Evolutionary conservation across 2,797 vertebrate genomes (phyloP).

Genomic region (Sebastes matsubarae): DNA sequence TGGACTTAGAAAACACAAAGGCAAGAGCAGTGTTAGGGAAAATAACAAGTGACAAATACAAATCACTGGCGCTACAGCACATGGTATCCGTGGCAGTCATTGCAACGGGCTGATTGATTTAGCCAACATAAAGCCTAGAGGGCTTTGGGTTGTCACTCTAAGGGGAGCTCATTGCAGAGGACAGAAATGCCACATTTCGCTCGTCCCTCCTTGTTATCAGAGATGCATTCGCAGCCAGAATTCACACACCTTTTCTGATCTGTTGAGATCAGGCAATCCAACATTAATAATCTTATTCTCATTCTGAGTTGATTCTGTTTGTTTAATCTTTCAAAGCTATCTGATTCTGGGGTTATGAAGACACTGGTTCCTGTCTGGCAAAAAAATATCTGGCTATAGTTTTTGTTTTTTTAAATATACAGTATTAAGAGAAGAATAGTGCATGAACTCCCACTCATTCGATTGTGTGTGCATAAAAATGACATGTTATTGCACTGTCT

Average conservation of each 20-base stretch:
- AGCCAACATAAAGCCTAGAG: constrained; percentile 32
- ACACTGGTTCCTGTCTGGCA: not conserved
- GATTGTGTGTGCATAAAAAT: not conserved
- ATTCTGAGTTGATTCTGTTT: not conserved
- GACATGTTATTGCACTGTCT: not conserved
- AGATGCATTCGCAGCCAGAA: not conserved
- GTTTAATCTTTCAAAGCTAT: not conserved
- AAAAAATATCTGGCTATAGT: not conserved
- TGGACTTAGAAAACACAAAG: constrained; percentile 33
- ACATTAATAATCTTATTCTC: not conserved
- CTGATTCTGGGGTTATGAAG: not conserved
- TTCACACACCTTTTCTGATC: not conserved
- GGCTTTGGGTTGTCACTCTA: constrained; percentile 42
- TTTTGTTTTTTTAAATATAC: not conserved
- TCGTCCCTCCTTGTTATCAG: not conserved
- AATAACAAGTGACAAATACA: constrained; percentile 70
- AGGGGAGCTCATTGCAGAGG: not conserved
- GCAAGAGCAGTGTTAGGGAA: constrained; percentile 31
- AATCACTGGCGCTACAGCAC: constrained; percentile 44
- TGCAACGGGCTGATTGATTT: constrained; percentile 48
- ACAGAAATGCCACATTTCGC: not conserved
- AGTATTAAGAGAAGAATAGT: not conserved
- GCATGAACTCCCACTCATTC: not conserved
- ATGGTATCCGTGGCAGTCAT: constrained; percentile 19
- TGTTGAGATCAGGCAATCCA: not conserved